Evolutionary conservation across 2,888 invertebrate genomes (phyloP), one percentile per base, ranked within the genome.

Genomic region (Eutolmus rufibarbis): DNA sequence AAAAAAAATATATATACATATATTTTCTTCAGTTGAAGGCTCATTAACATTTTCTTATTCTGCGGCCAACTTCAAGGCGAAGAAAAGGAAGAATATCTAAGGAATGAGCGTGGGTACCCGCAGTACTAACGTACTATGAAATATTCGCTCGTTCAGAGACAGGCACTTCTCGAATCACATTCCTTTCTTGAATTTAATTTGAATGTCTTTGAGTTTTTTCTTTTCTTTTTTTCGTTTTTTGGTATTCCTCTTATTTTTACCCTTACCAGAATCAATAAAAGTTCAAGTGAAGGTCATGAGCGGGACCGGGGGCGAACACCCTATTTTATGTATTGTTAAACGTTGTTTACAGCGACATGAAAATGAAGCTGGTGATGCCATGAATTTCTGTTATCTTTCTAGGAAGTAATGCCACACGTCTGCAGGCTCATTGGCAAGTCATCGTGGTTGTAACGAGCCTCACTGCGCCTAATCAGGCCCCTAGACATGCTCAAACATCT

Each of bases 171-270:
- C 19, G 40, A 84, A 37, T 84, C 82, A 37, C 37, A 84, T 84
- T 84, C 66, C 66, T 81, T 57, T 84, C 82, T 84, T 66, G 82
- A 66, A 23, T 84, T 84, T 84, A 84, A 84, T 84, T 84, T 84
- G 82, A 84, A 84, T 66, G 28, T 66, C 66, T 66, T 23, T 19
- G 66, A 1, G 23, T 57, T 9, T 66, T 66, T 23, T n/a, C n/a
- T n/a, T n/a, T n/a, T n/a, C n/a, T n/a, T n/a, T n/a, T n/a, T n/a
- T n/a, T n/a, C n/a, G n/a, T n/a, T 77, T 77, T 77, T 66, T 23
- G 3, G 8, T 19, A 23, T 66, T 9, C n/a, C 16, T 31, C 76
- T 9, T n/a, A 31, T 76, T 82, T 82, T 84, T 66, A n/a, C 66
- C 66, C 28, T 66, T 8, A 16, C 37, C 31, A 66, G 57, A 66